These are phyloP conservation scores for Gerris lacustris DNA, from an alignment of 2,888 invertebrate genomes.

Conservation along the genomic window DNA sequence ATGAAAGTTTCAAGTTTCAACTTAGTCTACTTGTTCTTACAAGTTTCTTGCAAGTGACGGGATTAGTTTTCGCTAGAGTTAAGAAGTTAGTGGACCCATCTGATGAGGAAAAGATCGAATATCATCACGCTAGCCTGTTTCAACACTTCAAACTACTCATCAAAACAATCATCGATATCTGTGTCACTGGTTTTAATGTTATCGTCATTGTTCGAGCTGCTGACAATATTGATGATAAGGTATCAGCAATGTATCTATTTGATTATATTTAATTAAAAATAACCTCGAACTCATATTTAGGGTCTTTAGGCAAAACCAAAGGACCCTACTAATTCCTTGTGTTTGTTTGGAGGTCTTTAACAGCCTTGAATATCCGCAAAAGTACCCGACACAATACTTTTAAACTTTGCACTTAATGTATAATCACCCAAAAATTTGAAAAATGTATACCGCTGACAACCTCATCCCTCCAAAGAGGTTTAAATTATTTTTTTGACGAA, in stretches of 20 bases:
- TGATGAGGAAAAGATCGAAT: neutral
- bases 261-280: neutral
- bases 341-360: too few species aligned
- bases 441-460: too few species aligned
- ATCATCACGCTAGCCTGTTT: neutral
- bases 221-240: neutral
- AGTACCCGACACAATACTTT: too few species aligned
- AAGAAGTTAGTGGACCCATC: neutral
- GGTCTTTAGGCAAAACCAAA: too few species aligned
- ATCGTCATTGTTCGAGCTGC: neutral
- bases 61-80: neutral
- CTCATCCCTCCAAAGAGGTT: too few species aligned
- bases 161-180: neutral
- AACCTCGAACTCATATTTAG: neutral
- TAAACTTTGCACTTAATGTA: too few species aligned
- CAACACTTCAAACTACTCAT: neutral
- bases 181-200: neutral
- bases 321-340: too few species aligned
- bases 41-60: neutral
- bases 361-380: too few species aligned
- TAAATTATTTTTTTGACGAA: too few species aligned
- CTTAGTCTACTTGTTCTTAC: neutral
- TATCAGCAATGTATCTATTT: neutral
- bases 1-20: neutral
- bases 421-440: too few species aligned